Evolutionary conservation across 2,888 invertebrate species (phyloP), one percentile per base, ranked within the genome.

Genomic region (Busseola fusca): DNA sequence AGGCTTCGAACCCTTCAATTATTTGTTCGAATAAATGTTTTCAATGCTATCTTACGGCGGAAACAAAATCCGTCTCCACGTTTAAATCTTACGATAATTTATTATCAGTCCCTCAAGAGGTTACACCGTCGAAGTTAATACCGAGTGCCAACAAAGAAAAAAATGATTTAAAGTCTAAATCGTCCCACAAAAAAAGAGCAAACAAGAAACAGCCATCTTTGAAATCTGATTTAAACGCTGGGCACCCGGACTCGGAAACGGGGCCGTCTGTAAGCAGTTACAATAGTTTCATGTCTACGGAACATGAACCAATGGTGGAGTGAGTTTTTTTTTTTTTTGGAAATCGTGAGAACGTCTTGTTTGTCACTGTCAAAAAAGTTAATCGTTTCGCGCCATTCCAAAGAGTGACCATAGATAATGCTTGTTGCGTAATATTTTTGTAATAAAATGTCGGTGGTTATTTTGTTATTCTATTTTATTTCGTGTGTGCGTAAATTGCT

Each of bases 291-390:
- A 63, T 80, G 27, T 89, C 90, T 4, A 63, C 83, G 18, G 88
- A 87, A 4, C 89, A 92, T 3, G 92, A 92, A 48, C 91, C 91
- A 0, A 91, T 92, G 90, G 82, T 78, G 0, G 76, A 83, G 18
- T 80, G 50, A 82, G 1, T 1, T 30, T 16, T 14, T 25, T 25
- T 25, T 25, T 34, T 34, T 42, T 58, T 42, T 9, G 9, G 54
- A 40, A 69, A 65, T 66, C 56, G 59, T 79, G 65, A 25, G 48
- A 63, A 58, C 12, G 2, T 72, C 4, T n/a, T 34, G 9, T 25
- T 40, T 52, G 50, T 48, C 21, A 25, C 12, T 64, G 64, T 56
- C 10, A 48, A 71, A 48, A 56, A 65, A 56, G 68, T 80, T 64
- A 60, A 63, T 76, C 48, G 40, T 48, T 81, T 67, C 57, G 66